phyloP scores from a whole-genome alignment of 2,797 vertebrate genomes.

The Selene dorsalis region DNA sequence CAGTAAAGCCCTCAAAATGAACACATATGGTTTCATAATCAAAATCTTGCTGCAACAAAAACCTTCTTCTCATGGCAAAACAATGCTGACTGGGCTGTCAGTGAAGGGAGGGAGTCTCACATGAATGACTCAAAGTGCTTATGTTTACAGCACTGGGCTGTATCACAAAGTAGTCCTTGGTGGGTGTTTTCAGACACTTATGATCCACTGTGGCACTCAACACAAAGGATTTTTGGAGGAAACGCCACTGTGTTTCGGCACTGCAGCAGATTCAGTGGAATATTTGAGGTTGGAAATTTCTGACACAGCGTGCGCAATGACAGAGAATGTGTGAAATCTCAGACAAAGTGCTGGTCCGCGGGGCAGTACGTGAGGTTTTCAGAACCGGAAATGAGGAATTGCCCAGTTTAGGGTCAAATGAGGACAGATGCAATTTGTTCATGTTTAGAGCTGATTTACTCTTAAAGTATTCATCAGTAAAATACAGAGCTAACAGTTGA shows the following conservation, averaged over 20 bases:
- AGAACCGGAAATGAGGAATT: no score
- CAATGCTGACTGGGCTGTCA: conserved; percentile 30
- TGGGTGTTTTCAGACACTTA: conserved; percentile 44
- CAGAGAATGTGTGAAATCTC: neutral
- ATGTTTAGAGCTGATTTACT: neutral
- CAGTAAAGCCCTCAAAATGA: neutral
- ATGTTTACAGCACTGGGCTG: conserved; percentile 39
- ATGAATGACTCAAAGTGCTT: conserved; percentile 37
- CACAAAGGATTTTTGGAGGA: conserved; percentile 19
- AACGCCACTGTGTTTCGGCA: conserved; percentile 21
- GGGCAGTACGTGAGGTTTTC: neutral
- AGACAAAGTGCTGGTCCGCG: neutral
- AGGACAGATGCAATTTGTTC: neutral
- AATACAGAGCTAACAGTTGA: neutral
- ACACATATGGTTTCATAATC: conserved; percentile 12
- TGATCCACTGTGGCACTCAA: conserved; percentile 24
- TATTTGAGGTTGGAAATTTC: neutral
- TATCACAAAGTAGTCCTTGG: conserved; percentile 25
- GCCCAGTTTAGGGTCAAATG: neutral
- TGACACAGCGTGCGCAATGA: neutral
- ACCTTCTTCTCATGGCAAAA: conserved; percentile 17
- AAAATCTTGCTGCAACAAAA: conserved; percentile 36
- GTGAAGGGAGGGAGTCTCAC: neutral
- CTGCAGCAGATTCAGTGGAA: conserved; percentile 16
- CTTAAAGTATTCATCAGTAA: neutral